Evolutionary conservation across 2,797 vertebrate genomes (phyloP), one percentile per base, ranked within the genome.

Genomic region (Graptemys geographica): DNA sequence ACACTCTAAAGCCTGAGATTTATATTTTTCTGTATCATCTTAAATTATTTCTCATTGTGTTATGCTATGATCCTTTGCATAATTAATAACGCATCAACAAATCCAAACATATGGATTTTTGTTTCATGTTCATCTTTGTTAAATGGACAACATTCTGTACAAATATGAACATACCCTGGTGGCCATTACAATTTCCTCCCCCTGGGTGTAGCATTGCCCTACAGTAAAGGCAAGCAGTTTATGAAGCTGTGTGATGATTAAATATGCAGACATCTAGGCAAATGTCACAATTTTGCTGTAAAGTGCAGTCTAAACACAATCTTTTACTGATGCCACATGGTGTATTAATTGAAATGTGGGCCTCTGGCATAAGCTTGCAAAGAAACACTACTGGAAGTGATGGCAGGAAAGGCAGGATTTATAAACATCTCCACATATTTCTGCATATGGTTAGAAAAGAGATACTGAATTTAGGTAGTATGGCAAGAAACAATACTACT

Each of bases 41-140:
- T 82, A 86, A 37, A 91, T 89, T 86, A 88, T 90, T 93, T 94
- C 1, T 2, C 87, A 62, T 62, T 65, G 41, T 88, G 59, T 91
- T 92, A 94, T 53, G 65, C 51, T 74, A 18, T 56, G 2, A 94
- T 11, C 0, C 2, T 27, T 96, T 95, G 82, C 90, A 94, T 93
- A 96, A 95, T 95, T 95, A 93, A 96, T 89, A 55, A 84, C 65
- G 57, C 80, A 96, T 87, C 57, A 94, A 94, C 86, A 96, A 97
- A 90, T 65, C 72, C 81, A 90, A 96, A 94, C 89, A 96, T 94
- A 97, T 83, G 95, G 94, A 97, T 96, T 96, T 95, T 28, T 94
- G 89, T 90, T 95, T 96, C 94, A 15, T 87, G 91, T 81, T 96
- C 72, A 84, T 90, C 90, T 95, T 96, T 95, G 89, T 95, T 93